phyloP scores from a whole-genome alignment of 2,797 vertebrate species.

The Poliocrania exsul region DNA sequence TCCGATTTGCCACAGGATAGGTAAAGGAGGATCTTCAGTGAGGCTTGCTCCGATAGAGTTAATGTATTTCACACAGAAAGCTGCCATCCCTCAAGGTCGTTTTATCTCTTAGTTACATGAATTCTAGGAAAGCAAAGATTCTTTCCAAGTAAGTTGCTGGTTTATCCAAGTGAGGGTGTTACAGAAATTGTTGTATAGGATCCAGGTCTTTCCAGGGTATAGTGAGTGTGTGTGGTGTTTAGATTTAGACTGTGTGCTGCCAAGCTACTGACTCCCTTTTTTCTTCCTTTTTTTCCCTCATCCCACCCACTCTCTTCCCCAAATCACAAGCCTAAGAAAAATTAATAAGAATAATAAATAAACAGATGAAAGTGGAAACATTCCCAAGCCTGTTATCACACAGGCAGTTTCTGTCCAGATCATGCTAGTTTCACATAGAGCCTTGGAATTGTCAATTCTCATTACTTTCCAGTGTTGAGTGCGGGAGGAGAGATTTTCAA shows the following conservation, averaged over 20 bases:
- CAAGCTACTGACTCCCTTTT: constrained; percentile 75
- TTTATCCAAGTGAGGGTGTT: constrained; percentile 66
- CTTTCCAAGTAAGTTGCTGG: constrained; percentile 71
- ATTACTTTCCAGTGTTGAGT: constrained; percentile 82
- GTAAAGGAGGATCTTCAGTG: fast-evolving
- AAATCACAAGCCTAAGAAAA: constrained; percentile 73
- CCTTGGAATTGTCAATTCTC: constrained; percentile 81
- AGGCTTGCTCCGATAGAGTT: constrained; percentile 25
- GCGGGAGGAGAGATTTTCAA: constrained; percentile 66
- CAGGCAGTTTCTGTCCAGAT: constrained; percentile 83
- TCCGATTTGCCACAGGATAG: not conserved
- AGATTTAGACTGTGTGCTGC: constrained; percentile 74
- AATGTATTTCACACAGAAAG: constrained; percentile 44
- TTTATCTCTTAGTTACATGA: constrained; percentile 67
- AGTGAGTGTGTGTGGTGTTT: constrained; percentile 71
- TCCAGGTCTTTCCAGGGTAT: constrained; percentile 68
- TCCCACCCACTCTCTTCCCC: not conserved
- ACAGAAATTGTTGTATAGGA: constrained; percentile 67
- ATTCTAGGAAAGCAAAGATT: constrained; percentile 74
- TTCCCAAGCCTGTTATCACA: constrained; percentile 88
- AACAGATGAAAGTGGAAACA: constrained; percentile 76
- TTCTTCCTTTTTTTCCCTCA: not conserved
- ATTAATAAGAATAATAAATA: constrained; percentile 69
- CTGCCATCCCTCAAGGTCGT: constrained; percentile 59
- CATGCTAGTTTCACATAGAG: constrained; percentile 79